Base-by-base conservation (phyloP, 2,888 invertebrate genomes). In the Amblyjoppa fuscipennis region DNA sequence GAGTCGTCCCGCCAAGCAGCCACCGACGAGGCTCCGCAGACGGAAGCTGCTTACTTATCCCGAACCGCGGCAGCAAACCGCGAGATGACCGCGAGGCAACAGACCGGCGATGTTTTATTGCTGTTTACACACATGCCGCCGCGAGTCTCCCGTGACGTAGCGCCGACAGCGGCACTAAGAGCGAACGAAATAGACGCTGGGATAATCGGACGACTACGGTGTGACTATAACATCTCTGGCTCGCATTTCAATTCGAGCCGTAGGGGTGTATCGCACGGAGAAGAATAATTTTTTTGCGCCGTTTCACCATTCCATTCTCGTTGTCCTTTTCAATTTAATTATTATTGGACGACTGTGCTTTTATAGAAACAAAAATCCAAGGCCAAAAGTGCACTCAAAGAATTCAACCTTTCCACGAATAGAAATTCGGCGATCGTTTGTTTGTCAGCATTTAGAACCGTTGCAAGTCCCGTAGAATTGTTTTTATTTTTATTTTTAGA, bases 121-220 rank as follows among this genome's bases (percentile, higher is more conserved):
- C 92, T 92, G 92, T 92, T 92, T 92, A 92, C 91, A 92, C 92
- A 92, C 92, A 92, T 92, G 92, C 91, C 89, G 90, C 89, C 89
- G 83, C 74, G 86, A 83, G 76, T 80, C 85, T 81, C 75, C 66
- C 71, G 83, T 51, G 82, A 82, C 78, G 66, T 73, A 68, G 74
- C 38, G 70, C 75, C 76, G 38, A 78, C 56, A 25, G 59, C 59
- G 59, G 59, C 25, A 59, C 59, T 59, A 11, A 59, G 25, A 9
- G 13, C 59, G 25, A 59, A 28, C 59, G 28, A 59, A 59, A 59
- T 59, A 59, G 59, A 59, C 13, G 13, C 25, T 13, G 28, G 13
- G 9, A 59, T 59, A 25, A 25, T 59, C 28, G 13, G 28, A 59
- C 20, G 59, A 59, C 28, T 25, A 59, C 59, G 3, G 59, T 59